Conservation (phyloP, 2,888 invertebrate genomes). For the Nasonia oneida region DNA sequence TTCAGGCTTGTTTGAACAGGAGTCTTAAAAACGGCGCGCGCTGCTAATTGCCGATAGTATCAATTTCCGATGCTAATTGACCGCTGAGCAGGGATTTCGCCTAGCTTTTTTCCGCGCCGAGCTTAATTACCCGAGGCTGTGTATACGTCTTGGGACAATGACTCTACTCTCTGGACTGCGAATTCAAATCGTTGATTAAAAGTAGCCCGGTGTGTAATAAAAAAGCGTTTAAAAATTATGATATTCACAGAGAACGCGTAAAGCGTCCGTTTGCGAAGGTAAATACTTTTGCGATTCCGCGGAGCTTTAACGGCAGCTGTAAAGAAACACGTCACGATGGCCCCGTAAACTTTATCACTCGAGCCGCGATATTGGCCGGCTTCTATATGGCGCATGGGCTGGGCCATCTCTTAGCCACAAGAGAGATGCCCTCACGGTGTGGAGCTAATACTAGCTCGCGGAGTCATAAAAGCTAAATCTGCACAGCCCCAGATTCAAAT, state of each 20-base stretch:
- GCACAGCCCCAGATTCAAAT: not conserved
- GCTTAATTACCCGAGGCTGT: too few species aligned
- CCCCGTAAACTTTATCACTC: conserved; percentile 59
- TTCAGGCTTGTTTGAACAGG: not conserved
- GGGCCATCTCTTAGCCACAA: conserved; percentile 12
- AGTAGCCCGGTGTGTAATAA: not conserved
- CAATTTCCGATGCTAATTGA: conserved; percentile 25
- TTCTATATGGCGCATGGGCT: not conserved
- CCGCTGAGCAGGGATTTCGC: not conserved
- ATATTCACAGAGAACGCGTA: not conserved
- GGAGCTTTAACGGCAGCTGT: conserved; percentile 58
- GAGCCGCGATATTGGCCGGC: conserved; percentile 54
- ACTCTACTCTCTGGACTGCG: too few species aligned
- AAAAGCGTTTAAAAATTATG: not conserved
- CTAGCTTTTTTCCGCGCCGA: not conserved
- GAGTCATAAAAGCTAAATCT: conserved; percentile 27
- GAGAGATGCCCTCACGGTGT: not conserved
- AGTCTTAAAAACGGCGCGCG: not conserved
- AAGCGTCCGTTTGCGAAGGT: conserved; percentile 30
- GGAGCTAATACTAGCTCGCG: not conserved
- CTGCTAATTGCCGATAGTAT: conserved; percentile 19
- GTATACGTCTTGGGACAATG: too few species aligned
- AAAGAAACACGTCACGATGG: conserved; percentile 61
- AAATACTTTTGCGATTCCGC: conserved; percentile 46
- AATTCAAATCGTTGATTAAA: too few species aligned